Conservation (phyloP, 2,113 vertebrate genomes). For the Tachuris rubrigastra region DNA sequence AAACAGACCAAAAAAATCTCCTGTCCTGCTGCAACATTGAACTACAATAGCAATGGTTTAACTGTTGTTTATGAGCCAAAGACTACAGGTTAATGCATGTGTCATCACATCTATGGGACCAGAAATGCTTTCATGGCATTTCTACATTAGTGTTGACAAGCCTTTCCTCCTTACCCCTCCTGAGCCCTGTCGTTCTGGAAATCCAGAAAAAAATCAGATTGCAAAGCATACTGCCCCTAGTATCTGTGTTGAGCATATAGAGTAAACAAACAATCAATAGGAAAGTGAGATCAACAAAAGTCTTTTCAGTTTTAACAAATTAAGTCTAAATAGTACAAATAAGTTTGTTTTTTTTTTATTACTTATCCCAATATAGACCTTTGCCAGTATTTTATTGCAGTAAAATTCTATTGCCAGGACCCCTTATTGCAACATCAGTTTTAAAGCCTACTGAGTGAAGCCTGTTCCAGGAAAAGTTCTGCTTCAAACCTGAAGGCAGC, state of each 20-base stretch:
- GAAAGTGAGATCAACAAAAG: slow-evolving; percentile 55
- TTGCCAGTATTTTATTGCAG: slow-evolving; percentile 66
- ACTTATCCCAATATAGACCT: slow-evolving; percentile 61
- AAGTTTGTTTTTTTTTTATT: slow-evolving; percentile 17
- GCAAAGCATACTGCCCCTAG: background rate
- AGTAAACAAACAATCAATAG: slow-evolving; percentile 43
- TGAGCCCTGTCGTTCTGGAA: slow-evolving; percentile 13
- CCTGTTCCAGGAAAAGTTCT: slow-evolving; percentile 25
- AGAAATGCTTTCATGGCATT: background rate
- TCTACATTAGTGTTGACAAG: background rate
- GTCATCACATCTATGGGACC: background rate
- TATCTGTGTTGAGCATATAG: background rate
- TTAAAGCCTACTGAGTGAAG: slow-evolving; percentile 36
- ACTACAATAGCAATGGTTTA: background rate
- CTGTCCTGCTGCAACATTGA: background rate
- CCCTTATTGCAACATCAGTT: slow-evolving; percentile 52
- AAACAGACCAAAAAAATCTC: background rate
- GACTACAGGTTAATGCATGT: background rate
- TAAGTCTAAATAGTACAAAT: slow-evolving; percentile 61
- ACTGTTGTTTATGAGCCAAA: background rate
- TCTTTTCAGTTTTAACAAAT: slow-evolving; percentile 55
- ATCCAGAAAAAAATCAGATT: background rate
- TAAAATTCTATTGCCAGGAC: slow-evolving; percentile 58
- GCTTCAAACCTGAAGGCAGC: slow-evolving; percentile 30
- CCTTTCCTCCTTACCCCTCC: background rate